Evolutionary conservation across 2,888 invertebrate species (phyloP), one percentile per base, ranked within the genome.

Genomic region (Frankliniella fusca): DNA sequence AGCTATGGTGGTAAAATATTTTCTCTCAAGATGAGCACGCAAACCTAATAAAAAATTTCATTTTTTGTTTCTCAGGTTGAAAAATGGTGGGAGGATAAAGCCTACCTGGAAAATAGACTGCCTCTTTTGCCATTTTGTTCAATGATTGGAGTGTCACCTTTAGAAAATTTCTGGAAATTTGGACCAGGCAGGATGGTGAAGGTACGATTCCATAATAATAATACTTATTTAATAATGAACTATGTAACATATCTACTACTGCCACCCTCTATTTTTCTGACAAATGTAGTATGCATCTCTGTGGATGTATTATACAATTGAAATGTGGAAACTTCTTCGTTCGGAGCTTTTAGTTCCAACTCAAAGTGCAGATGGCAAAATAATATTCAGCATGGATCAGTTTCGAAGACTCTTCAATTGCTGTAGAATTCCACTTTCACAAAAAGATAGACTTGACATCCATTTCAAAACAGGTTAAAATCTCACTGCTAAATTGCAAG

Each of bases 81-180:
- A 83, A 87, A 87, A 84, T 92, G 91, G 90, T 92, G 92, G 92
- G 89, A 90, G 85, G 88, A 90, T 61, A 88, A 89, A 84, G 91
- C 89, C 0, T 92, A 92, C 85, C 87, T 91, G 82, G 87, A 88
- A 81, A 84, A 88, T 49, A 87, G 91, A 38, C 85, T 87, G 18
- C 91, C 92, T 0, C 85, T 90, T 18, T 85, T 90, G 80, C 91
- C 91, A 0, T 88, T 88, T 82, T 87, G 89, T 81, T 90, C 90
- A 81, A 91, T 91, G 89, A 86, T 88, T 7, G 90, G 88, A 27
- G 81, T 83, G 20, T 80, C 81, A 28, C 83, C 83, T 87, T 79
- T 82, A 54, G 80, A 83, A 5, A 81, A 83, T 12, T 80, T 81
- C n/a, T 83, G 82, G 82, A 80, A 48, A 11, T 83, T 81, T 82